Conservation (phyloP, 2,113 vertebrate species). For the Rhagologus leucostigma region DNA sequence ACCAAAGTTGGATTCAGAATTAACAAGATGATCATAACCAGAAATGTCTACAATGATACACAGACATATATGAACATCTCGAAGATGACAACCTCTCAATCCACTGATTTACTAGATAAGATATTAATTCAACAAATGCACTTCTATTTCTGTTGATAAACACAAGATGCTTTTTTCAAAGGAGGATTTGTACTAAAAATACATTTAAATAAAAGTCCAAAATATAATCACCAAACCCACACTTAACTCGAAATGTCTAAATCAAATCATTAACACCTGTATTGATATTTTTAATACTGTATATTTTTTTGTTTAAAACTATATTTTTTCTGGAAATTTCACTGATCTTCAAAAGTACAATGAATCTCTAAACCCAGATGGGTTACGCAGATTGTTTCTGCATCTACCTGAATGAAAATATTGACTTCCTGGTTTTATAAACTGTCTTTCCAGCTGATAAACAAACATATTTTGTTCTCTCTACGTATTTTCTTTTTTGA, state of each 20-base stretch:
- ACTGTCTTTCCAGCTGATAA: neutral
- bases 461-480: neutral
- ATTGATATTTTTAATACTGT: neutral
- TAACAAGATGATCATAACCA: neutral
- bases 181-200: neutral
- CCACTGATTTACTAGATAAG: neutral
- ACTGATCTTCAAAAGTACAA: neutral
- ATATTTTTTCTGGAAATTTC: neutral
- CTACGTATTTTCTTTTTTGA: neutral
- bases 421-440: neutral
- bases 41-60: neutral
- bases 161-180: neutral
- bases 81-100: neutral
- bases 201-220: neutral
- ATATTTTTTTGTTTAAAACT: neutral
- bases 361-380: neutral
- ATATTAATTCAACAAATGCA: neutral
- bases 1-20: neutral
- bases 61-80: neutral
- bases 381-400: neutral
- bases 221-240: neutral
- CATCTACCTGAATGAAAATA: neutral
- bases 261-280: neutral
- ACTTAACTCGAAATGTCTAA: neutral
- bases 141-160: neutral